Evolutionary conservation across 2,888 invertebrate species (phyloP), one percentile per base, ranked within the genome.

Genomic region (Imbricaverruca yamaguchii): DNA sequence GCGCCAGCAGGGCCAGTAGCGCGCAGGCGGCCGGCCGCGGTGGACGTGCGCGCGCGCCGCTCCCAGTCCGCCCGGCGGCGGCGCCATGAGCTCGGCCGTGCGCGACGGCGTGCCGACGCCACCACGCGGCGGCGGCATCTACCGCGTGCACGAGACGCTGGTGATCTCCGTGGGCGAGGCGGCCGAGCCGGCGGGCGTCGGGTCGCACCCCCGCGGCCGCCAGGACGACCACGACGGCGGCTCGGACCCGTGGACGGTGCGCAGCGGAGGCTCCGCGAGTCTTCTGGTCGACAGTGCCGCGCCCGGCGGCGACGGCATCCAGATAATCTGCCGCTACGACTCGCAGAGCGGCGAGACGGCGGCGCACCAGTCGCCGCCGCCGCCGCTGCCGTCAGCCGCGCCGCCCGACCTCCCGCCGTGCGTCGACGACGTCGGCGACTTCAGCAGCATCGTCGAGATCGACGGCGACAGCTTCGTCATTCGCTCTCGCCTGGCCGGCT

Each of bases 401-500:
- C 9, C n/a, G n/a, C n/a, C n/a, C 23, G 65, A n/a, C 18, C n/a
- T 9, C 0, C 23, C 65, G 8, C 7, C 13, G 13, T 56, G 39
- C 4, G 10, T 21, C 18, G 59, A 57, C 12, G 67, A 18, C n/a
- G 57, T 39, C 21, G n/a, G 23, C 39, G 61, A 65, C 56, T 77
- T n/a, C 59, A 23, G 69, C 18, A 57, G 74, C 15, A 56, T 77
- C 25, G 21, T 80, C 55, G 63, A 55, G 74, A 74, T 69, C 21
- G 81, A 67, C n/a, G 74, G 81, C 59, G 69, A 77, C 55, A 77
- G 56, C 13, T 61, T 61, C 21, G 39, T 39, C 15, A 77, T 59
- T 39, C 23, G n/a, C 21, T 61, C 57, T 21, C 25, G 77, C n/a
- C n/a, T 39, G 21, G 77, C 53, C 13, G 63, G 63, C 13, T 23